Evolutionary conservation across 2,113 vertebrate species (phyloP).

Genomic region (Phalacrocorax aristotelis): DNA sequence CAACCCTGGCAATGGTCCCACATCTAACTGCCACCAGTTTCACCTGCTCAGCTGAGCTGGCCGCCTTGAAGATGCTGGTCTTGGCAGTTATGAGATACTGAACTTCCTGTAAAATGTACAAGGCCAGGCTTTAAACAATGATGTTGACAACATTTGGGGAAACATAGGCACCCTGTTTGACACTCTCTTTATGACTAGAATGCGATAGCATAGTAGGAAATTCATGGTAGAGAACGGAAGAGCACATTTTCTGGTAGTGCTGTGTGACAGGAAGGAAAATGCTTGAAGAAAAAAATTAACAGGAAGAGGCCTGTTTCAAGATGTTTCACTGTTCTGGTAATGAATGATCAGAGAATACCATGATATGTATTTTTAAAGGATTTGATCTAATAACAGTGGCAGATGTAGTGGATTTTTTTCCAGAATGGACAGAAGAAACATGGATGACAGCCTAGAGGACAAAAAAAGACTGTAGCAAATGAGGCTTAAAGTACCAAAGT

Average conservation of each 20-base stretch:
- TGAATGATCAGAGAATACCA: background rate
- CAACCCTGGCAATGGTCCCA: background rate
- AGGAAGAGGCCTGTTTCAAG: background rate
- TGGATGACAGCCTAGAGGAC: background rate
- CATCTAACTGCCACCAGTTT: background rate
- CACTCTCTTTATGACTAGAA: background rate
- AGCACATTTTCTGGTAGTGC: background rate
- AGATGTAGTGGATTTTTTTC: background rate
- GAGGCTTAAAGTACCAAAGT: background rate
- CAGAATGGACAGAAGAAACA: background rate
- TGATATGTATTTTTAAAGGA: background rate
- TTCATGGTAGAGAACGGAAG: background rate
- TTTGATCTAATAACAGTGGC: background rate
- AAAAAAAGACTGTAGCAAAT: background rate
- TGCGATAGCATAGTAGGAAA: background rate
- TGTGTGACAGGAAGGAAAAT: background rate
- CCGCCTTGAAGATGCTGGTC: background rate
- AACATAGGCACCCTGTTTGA: background rate
- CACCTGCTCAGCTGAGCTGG: background rate
- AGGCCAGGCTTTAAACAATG: background rate
- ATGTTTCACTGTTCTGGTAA: background rate
- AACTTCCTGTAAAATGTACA: background rate
- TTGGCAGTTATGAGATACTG: background rate
- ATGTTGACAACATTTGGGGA: background rate
- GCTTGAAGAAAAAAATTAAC: background rate